These are phyloP conservation scores for Priapulus caudatus DNA, from an alignment of 2,888 invertebrate species.

Conservation along the genomic window DNA sequence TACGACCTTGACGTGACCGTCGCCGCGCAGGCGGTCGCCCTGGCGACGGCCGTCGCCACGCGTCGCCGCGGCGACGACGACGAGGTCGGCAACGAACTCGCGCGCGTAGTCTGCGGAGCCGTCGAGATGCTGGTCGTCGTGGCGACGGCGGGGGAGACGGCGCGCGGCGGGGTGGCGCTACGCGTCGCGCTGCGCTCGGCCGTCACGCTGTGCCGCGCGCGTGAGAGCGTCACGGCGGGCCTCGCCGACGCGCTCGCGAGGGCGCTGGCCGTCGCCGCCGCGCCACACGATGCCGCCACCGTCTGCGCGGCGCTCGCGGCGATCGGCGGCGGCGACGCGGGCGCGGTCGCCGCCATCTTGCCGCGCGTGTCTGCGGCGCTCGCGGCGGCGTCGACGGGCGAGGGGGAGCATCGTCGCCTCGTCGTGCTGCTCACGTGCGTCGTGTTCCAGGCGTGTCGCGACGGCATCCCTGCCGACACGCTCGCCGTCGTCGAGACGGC, in stretches of 20 bases:
- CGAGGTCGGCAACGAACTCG: no score
- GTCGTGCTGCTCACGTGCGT: slow-evolving; percentile 69
- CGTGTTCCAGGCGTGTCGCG: slow-evolving; percentile 59
- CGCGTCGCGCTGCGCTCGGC: not conserved
- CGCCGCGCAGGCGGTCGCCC: not conserved
- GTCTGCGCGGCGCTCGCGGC: not conserved
- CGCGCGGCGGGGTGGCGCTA: not conserved
- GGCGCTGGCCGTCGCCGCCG: not conserved
- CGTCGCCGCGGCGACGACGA: no score
- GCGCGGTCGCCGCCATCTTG: not conserved
- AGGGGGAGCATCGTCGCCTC: not conserved
- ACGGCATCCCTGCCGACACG: slow-evolving; percentile 51
- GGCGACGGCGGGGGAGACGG: not conserved
- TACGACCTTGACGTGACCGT: no score
- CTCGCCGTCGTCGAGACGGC: slow-evolving; percentile 47
- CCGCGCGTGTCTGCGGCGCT: not conserved
- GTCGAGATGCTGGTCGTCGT: not conserved
- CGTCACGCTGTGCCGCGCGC: not conserved
- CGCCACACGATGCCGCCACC: not conserved
- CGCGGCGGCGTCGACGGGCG: not conserved
- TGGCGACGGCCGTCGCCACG: not conserved
- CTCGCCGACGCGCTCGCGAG: not conserved
- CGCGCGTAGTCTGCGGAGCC: not conserved
- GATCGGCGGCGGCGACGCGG: not conserved
- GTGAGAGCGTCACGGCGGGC: not conserved